A percentile compares a stretch with the other conserved stretches of the same genome.
Evolutionary conservation across 2,797 vertebrate genomes (phyloP).

Genomic region (Cheirogaleus major): DNA sequence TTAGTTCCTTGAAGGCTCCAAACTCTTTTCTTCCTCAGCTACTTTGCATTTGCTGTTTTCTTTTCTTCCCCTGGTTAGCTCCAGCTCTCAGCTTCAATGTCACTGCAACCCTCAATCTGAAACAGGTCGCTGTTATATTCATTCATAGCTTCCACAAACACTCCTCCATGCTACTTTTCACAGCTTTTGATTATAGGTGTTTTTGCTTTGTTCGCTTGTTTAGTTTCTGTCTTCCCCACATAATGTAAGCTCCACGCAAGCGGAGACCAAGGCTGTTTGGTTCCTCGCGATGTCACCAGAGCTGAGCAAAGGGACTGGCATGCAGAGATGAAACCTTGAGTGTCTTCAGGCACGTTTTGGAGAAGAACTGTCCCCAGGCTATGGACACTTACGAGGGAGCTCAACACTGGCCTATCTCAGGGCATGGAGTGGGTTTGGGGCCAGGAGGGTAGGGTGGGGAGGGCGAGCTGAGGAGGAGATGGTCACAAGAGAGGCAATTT

Average conservation of each 20-base stretch:
- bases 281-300: neutral
- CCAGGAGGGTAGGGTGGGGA: neutral
- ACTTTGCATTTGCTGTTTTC: neutral
- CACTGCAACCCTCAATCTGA: neutral
- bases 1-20: neutral
- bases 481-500: neutral
- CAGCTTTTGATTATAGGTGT: neutral
- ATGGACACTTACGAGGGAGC: neutral
- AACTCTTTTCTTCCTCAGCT: neutral
- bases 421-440: neutral
- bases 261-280: neutral
- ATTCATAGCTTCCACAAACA: neutral
- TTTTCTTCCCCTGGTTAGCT: neutral
- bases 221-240: neutral
- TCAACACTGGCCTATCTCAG: neutral
- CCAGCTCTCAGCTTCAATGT: neutral
- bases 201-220: neutral
- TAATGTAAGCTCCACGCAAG: neutral
- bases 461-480: neutral
- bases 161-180: neutral
- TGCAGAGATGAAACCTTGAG: neutral
- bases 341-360: neutral
- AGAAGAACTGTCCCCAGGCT: neutral
- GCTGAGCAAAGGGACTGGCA: neutral
- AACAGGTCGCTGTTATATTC: neutral